Base-by-base conservation (phyloP, 92 coral and sea anemone species). In the Umimayanthus kanabou region DNA sequence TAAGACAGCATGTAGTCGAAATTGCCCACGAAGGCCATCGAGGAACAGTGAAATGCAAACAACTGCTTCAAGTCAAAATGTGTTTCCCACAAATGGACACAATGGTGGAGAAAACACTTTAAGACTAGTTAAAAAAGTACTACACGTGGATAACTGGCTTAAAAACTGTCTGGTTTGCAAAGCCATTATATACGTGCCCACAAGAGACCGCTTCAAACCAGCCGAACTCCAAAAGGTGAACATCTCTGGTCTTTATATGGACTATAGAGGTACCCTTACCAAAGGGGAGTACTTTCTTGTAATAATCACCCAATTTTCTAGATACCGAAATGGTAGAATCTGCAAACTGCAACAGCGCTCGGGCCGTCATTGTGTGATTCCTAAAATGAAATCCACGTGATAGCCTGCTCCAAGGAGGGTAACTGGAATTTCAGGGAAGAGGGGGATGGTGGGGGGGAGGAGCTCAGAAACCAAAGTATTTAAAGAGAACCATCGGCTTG, bases 1-100 rank as follows among this genome's bases (percentile, higher is more conserved):
- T 87, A 26, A 70, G 85, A 40, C 85, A 87, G 29, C 77, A 78
- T 26, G 77, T 87, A 4, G 82, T 58, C 10, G 89, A 76, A 55
- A 47, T 81, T 33, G 85, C 89, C 43, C 76, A 61, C 28, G 78
- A 87, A 78, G 78, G 79, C 7, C 85, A 78, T 61, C 79, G 64
- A 13, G 76, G 85, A 29, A 55, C 82, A 20, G 66, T 55, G 40
- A 81, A 81, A 20, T 57, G 85, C 85, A 57, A 53, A 26, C 85
- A 81, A 64, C 72, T 66, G 77, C 42, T 66, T 9, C 9, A 55
- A 39, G 22, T 37, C 87, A 67, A 71, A 82, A 76, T 81, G 13
- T 77, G 80, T 50, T 42, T 43, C 15, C 61, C 80, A 40, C 57
- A 43, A 6, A 23, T 43, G 15, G 26, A 43, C 42, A 28, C 45